A percentile compares a stretch with the other conserved stretches of the same genome.
Evolutionary conservation across 2,113 vertebrate species (phyloP).

Genomic region (Silurus asotus): DNA sequence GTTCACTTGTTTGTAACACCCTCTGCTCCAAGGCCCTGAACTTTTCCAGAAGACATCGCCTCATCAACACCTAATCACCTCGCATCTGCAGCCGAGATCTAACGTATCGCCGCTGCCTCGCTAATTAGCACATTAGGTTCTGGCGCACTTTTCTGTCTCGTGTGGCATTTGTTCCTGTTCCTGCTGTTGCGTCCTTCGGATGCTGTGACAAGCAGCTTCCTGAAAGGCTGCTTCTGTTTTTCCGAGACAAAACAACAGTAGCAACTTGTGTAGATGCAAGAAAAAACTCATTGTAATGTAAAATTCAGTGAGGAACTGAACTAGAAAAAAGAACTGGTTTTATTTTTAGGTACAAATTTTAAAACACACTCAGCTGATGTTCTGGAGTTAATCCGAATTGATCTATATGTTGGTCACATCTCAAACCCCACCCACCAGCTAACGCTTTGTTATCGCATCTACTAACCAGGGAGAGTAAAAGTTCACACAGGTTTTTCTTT

Average conservation of each 20-base stretch:
- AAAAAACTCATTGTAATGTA: not conserved
- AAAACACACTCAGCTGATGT: not conserved
- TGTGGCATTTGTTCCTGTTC: constrained; percentile 36
- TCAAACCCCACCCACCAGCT: not conserved
- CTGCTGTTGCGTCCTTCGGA: constrained; percentile 12
- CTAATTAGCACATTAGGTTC: constrained; percentile 40
- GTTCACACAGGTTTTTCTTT: not conserved
- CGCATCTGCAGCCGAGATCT: constrained; percentile 4
- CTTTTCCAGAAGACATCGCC: constrained; percentile 24
- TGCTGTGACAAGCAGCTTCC: constrained; percentile 12
- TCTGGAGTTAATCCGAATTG: not conserved
- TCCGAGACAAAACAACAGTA: not conserved
- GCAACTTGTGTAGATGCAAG: not conserved
- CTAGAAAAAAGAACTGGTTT: not conserved
- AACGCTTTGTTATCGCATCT: not conserved
- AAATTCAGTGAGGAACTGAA: not conserved
- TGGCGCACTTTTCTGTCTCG: constrained; percentile 15
- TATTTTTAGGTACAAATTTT: not conserved
- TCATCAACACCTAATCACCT: constrained; percentile 35
- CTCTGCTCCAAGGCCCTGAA: constrained; percentile 5
- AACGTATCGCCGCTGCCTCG: not conserved
- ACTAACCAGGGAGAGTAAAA: not conserved
- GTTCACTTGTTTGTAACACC: not conserved
- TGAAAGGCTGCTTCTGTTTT: not conserved
- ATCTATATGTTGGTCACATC: not conserved